Percentiles rank a stretch among this genome's conserved stretches.
Evolutionary conservation across 92 coral and sea anemone species (phyloP).

Genomic region (Palythoa grandiflora): DNA sequence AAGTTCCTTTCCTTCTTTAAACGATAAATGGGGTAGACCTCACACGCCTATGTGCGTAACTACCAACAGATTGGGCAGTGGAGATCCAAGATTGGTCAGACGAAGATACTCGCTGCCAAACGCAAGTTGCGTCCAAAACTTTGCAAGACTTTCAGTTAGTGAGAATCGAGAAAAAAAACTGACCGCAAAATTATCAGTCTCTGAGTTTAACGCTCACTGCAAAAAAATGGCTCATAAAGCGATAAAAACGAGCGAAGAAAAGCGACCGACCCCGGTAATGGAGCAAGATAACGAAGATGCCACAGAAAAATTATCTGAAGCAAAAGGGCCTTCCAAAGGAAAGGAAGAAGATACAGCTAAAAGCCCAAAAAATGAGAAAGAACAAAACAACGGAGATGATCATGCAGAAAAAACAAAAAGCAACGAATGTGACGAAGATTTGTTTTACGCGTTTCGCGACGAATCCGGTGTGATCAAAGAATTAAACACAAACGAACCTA

Average conservation of each 20-base stretch:
- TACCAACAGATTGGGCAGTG: background rate
- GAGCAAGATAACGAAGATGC: background rate
- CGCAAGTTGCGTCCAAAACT: background rate
- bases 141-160: slow-evolving; percentile 10
- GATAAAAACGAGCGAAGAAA: background rate
- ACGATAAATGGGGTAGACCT: background rate
- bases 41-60: background rate
- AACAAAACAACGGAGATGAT: background rate
- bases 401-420: background rate
- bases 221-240: background rate
- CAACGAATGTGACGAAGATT: background rate
- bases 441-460: background rate
- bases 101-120: slow-evolving; percentile 24
- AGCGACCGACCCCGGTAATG: background rate
- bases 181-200: slow-evolving; percentile 17
- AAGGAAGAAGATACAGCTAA: background rate
- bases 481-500: too few species aligned
- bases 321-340: background rate
- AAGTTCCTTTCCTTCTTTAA: background rate
- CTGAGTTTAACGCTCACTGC: background rate
- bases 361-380: background rate
- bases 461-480: background rate
- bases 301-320: background rate
- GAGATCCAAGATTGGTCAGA: background rate
- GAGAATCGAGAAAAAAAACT: slow-evolving; percentile 7